Evolutionary conservation across 2,113 vertebrate species (phyloP), one percentile per base, ranked within the genome.

Genomic region (Tychaedon coryphoeus): DNA sequence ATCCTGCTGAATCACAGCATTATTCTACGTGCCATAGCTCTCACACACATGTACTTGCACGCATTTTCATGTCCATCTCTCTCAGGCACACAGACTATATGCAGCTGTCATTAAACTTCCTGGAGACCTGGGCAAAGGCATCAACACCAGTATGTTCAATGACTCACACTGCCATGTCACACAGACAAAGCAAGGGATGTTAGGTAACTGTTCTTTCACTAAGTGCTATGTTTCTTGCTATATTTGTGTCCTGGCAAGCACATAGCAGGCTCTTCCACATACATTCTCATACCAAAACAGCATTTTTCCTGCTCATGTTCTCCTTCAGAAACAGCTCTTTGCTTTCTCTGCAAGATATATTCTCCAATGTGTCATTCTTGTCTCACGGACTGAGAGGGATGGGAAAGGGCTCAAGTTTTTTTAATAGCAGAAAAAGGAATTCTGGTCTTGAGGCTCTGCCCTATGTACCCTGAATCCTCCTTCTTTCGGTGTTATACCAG

Each of bases 91-190:
- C 10, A 11, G 2, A 2, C n/a, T 18, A 15, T 14, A 5, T n/a
- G 45, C 69, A 54, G 45, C 47, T 71, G 70, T 45, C 45, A 47
- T 14, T 71, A n/a, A 36, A 25, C n/a, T 31, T 66, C 10, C 19
- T 9, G 3, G 53, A 72, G 40, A 20, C 54, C 54, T 66, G 20
- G 19, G n/a, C 50, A 80, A 36, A 58, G 50, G 47, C 33, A 57
- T 12, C 26, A 42, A n/a, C 14, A n/a, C 22, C 31, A 4, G 0
- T 3, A 4, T 5, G n/a, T n/a, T 57, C 65, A 42, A 0, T 56
- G 47, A 26, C 48, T 56, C n/a, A 10, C 19, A 6, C 28, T 34
- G 51, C 56, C n/a, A 24, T 2, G 36, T 43, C 19, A 12, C 61
- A 42, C 48, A 53, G n/a, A 43, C 36, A 62, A 36, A 66, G 56